Evolutionary conservation across 2,888 invertebrate species (phyloP).

Genomic region (Heliconius ismenius): DNA sequence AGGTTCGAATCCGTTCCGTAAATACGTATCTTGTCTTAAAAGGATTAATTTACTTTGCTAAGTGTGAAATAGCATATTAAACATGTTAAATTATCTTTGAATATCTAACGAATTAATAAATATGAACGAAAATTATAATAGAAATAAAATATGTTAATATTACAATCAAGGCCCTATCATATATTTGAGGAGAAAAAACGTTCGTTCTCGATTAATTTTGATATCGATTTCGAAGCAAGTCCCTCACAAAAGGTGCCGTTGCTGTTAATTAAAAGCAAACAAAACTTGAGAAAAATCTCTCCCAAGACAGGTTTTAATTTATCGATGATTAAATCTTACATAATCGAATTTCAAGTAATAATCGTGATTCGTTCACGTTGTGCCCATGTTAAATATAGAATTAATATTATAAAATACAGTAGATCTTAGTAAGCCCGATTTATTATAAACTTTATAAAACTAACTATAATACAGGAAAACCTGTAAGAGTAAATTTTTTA

Average conservation of each 20-base stretch:
- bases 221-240: slow-evolving; percentile 35
- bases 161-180: background rate
- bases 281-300: slow-evolving; percentile 42
- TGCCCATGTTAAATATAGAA: slow-evolving; percentile 6
- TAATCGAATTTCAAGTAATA: slow-evolving; percentile 39
- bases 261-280: slow-evolving; percentile 48
- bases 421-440: background rate
- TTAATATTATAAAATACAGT: background rate
- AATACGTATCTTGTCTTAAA: too few species aligned
- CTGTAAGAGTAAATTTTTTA: too few species aligned
- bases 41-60: too few species aligned
- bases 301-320: slow-evolving; percentile 39
- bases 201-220: slow-evolving; percentile 35
- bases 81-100: too few species aligned
- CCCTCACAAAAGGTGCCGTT: slow-evolving; percentile 37
- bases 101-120: too few species aligned
- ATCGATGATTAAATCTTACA: slow-evolving; percentile 38
- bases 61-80: too few species aligned
- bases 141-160: too few species aligned
- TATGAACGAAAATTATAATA: too few species aligned
- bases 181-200: background rate
- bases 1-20: background rate
- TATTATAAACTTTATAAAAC: too few species aligned
- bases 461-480: too few species aligned
- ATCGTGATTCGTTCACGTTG: slow-evolving; percentile 20